Base-by-base conservation (phyloP, 1,140 invertebrate genomes). In the Philopotamus ludificatus region DNA sequence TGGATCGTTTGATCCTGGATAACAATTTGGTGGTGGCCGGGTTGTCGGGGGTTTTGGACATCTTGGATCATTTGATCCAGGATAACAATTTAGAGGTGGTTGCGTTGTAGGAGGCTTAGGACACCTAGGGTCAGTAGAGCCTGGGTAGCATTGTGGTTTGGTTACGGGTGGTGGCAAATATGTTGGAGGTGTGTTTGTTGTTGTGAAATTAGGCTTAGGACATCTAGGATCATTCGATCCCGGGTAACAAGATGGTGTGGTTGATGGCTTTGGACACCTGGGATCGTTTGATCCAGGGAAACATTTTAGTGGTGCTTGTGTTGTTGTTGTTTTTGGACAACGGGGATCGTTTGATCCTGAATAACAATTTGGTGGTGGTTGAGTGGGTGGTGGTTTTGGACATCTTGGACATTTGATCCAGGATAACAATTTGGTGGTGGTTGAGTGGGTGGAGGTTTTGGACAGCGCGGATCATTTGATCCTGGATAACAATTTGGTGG, bases 171-270 rank as follows among this genome's bases (percentile, higher is more conserved):
- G 39, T 18, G 72, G 25, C 53, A n/a, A n/a, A n/a, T 71, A 71
- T 1, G 66, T 71, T 20, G 69, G 71, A 10, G 72, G 72, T 3
- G n/a, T n/a, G n/a, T n/a, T n/a, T n/a, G n/a, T n/a, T n/a, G n/a
- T n/a, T n/a, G n/a, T n/a, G n/a, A n/a, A n/a, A n/a, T n/a, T n/a
- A n/a, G 71, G 70, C 65, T 67, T 69, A 1, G 75, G 73, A 66
- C 80, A 82, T 3, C 75, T 61, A 7, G 80, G 77, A 70, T 83
- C 80, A 1, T 57, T 66, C 25, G 72, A 73, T 39, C 70, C 71
- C 51, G 71, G 71, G 60, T 70, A 73, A 34, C 49, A 63, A 28
- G 68, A 53, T 9, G 72, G 67, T 44, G 70, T 28, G 71, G 72
- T 65, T n/a, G 51, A 66, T 16, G 74, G 71, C 71, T 70, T 72